phyloP scores from a whole-genome alignment of 2,888 invertebrate genomes.

The Drosophila kokeensis region DNA sequence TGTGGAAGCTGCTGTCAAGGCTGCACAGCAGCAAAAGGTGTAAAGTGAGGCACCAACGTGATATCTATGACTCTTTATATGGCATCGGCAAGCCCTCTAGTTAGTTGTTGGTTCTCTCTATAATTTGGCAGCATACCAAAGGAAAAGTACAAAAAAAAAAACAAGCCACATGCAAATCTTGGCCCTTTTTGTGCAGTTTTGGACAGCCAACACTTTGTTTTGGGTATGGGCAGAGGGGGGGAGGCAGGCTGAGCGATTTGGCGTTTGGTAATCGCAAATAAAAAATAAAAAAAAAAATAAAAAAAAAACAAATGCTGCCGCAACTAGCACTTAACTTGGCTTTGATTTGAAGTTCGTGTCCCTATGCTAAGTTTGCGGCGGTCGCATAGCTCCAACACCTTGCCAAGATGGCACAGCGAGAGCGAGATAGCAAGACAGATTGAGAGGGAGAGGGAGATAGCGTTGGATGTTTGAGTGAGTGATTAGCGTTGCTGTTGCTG shows the following conservation, averaged over 20 bases:
- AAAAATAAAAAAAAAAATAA: conserved; percentile 3
- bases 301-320: conserved; percentile 22
- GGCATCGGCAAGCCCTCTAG: conserved; percentile 32
- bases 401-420: conserved; percentile 44
- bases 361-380: conserved; percentile 73
- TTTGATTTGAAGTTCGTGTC: conserved; percentile 84
- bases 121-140: conserved; percentile 53
- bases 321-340: conserved; percentile 80
- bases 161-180: conserved; percentile 51
- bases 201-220: conserved; percentile 62
- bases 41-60: conserved; percentile 17
- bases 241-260: not conserved
- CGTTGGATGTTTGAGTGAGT: conserved; percentile 68
- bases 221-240: not conserved
- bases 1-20: conserved; percentile 57
- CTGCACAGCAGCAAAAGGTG: conserved; percentile 46
- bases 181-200: conserved; percentile 49
- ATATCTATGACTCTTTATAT: conserved; percentile 61
- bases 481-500: conserved; percentile 66
- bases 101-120: conserved; percentile 36
- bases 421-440: not conserved
- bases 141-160: conserved; percentile 6
- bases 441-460: not conserved
- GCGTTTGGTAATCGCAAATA: conserved; percentile 24
- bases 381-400: conserved; percentile 66